Evolutionary conservation across 2,113 vertebrate genomes (phyloP).

Genomic region (cattle (Bos taurus)): ARS-UCD2.0 NC_037357.1:126461001-126461500

Average conservation of each 20-base stretch:
- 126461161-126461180: not conserved
- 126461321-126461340: not conserved
- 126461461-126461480: not conserved
- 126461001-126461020: not conserved
- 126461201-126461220: not conserved
- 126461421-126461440: not conserved
- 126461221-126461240: not conserved
- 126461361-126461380: not conserved
- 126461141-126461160: not conserved
- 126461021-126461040: not conserved
- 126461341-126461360: not conserved
- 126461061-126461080: constrained; percentile 10
- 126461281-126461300: not conserved
- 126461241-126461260: not conserved
- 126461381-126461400: not conserved
- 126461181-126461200: not conserved
- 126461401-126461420: not conserved
- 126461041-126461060: not conserved
- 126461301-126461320: not conserved
- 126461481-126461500: not conserved
- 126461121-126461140: not conserved
- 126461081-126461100: constrained; percentile 14
- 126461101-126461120: not conserved
- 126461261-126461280: not conserved
- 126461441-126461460: not conserved